phyloP scores from a whole-genome alignment of 1,140 invertebrate species.

The Pararge aegeria region DNA sequence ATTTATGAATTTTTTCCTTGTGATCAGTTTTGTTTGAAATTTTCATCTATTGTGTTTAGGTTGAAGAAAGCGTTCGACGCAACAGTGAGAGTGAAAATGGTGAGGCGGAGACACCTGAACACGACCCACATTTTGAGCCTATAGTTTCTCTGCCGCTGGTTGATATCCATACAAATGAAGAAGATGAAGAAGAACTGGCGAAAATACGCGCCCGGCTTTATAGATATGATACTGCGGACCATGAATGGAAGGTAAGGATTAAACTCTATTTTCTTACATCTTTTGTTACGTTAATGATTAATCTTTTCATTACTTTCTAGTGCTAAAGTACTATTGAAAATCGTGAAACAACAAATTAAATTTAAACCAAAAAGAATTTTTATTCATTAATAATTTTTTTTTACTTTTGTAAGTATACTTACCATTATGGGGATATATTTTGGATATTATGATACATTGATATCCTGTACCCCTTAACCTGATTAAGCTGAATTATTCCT shows the following conservation, averaged over 20 bases:
- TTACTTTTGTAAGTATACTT: too few relatives aligned
- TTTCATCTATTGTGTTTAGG: constrained; percentile 41
- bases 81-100: constrained; percentile 71
- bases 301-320: too few relatives aligned
- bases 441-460: too few relatives aligned
- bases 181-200: constrained; percentile 87
- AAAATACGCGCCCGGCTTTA: constrained; percentile 84
- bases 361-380: too few relatives aligned
- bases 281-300: too few relatives aligned
- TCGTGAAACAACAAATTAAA: too few relatives aligned
- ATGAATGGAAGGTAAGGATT: constrained; percentile 82
- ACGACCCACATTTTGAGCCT: constrained; percentile 88
- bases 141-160: constrained; percentile 88
- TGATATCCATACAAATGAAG: constrained; percentile 88
- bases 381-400: too few relatives aligned
- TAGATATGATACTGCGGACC: constrained; percentile 78
- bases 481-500: too few relatives aligned
- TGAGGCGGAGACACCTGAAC: constrained; percentile 67
- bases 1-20: not conserved
- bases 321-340: too few relatives aligned
- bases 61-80: constrained; percentile 62
- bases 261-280: not conserved
- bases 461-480: too few relatives aligned
- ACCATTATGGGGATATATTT: too few relatives aligned
- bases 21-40: constrained; percentile 22